Evolutionary conservation across 2,113 vertebrate genomes (phyloP), one percentile per base, ranked within the genome.

Genomic region (Odobenus rosmarus): DNA sequence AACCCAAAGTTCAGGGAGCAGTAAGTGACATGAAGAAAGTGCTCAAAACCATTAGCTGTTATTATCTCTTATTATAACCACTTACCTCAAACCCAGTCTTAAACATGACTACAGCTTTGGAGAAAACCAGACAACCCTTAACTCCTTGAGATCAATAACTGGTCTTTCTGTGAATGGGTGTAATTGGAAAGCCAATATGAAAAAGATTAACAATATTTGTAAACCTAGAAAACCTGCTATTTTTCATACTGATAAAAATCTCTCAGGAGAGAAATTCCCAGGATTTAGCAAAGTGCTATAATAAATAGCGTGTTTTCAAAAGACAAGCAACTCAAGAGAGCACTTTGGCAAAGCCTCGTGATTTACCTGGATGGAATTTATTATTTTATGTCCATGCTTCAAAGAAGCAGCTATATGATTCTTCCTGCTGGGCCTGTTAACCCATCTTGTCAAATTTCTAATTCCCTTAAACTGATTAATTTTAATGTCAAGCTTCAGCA

Each of bases 171-270:
- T 92, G 74, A 96, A 83, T 76, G 64, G 88, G 15, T 53, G 21
- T 87, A 69, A 92, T 24, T 76, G 33, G 21, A 95, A 92, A 97
- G 28, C 18, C 96, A 95, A 69, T 64, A 28, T 5, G 2, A 42
- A 69, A 77, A 91, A 51, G 42, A 59, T 12, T 79, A 80, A 92
- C 13, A 59, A 42, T 82, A 87, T n/a, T 96, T 90, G 85, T 93
- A 96, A 97, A 90, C 24, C 72, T 61, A 86, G n/a, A 82, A 96
- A 97, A 96, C 69, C 55, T 88, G 10, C 15, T 88, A 28, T 84
- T 89, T 95, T 93, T 93, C 71, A 96, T 87, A 61, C 39, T 67
- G 62, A 80, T 93, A 92, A 95, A 97, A 96, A 71, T 88, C 42
- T 94, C 79, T 91, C 64, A 85, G 42, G 55, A 90, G 71, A 90